phyloP scores from a whole-genome alignment of 2,797 vertebrate species.

The Lepilemur ruficaudatus region DNA sequence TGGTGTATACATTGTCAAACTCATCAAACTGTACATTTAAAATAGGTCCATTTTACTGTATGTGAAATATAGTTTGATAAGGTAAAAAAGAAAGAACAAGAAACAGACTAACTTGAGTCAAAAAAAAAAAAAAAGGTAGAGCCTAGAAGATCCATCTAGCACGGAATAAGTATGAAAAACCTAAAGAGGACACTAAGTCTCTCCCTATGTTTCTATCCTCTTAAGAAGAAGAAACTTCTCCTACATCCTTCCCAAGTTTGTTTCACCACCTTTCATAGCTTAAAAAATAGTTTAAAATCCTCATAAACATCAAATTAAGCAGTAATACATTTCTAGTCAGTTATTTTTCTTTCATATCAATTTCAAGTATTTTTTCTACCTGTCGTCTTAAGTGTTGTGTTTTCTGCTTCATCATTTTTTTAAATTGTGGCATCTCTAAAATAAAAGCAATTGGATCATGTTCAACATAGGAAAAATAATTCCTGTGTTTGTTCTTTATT shows the following conservation, averaged over 20 bases:
- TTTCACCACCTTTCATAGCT: not conserved
- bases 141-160: not conserved
- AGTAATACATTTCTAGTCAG: not conserved
- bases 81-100: not conserved
- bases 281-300: not conserved
- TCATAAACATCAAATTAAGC: not conserved
- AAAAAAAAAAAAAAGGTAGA: not conserved
- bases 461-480: not conserved
- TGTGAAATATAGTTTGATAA: not conserved
- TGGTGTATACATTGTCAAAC: not conserved
- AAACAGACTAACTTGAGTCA: not conserved
- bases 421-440: not conserved
- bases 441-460: not conserved
- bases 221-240: not conserved
- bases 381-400: not conserved
- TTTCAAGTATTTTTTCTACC: not conserved
- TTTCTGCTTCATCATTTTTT: not conserved
- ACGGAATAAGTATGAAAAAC: not conserved
- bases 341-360: slow-evolving; percentile 6
- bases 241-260: not conserved
- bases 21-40: not conserved
- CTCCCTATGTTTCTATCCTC: not conserved
- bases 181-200: not conserved
- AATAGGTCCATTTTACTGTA: not conserved
- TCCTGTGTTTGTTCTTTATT: not conserved